Percentiles rank a stretch among this genome's conserved stretches.
Evolutionary conservation across 2,888 invertebrate species (phyloP).

Genomic region (Balanococcus diminutus): DNA sequence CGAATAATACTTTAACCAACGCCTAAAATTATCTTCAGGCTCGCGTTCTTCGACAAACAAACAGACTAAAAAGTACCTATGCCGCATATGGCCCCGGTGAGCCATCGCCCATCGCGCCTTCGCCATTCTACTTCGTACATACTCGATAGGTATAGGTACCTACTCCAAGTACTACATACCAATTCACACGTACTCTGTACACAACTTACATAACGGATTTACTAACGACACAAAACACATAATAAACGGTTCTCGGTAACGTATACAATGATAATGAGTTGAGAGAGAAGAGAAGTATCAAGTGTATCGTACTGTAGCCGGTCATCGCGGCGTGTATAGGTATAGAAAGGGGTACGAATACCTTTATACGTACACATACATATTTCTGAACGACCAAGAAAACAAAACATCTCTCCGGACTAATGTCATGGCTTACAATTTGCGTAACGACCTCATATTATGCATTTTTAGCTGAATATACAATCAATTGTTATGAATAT

Average conservation of each 20-base stretch:
- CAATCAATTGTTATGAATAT: too few species aligned
- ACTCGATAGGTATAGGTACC: neutral
- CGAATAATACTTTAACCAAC: too few species aligned
- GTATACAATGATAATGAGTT: neutral
- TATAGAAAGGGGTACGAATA: neutral
- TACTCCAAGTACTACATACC: neutral
- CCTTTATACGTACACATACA: neutral
- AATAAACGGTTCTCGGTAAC: slow-evolving; percentile 23
- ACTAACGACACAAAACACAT: slow-evolving; percentile 18
- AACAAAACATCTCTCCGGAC: neutral
- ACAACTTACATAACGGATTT: slow-evolving; percentile 18
- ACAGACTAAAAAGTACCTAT: neutral
- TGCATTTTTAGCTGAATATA: neutral
- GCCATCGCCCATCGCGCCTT: neutral
- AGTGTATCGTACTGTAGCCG: neutral
- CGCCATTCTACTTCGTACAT: neutral
- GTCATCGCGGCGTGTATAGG: neutral
- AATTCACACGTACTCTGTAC: slow-evolving; percentile 16
- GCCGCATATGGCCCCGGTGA: neutral
- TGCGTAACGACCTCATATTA: neutral
- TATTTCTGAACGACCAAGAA: neutral
- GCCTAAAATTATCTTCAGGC: neutral
- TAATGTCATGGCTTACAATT: slow-evolving; percentile 17
- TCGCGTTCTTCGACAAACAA: neutral
- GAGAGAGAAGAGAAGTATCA: neutral